Base-by-base conservation (phyloP, 2,113 vertebrate species). In the Sebastes schlegelii region DNA sequence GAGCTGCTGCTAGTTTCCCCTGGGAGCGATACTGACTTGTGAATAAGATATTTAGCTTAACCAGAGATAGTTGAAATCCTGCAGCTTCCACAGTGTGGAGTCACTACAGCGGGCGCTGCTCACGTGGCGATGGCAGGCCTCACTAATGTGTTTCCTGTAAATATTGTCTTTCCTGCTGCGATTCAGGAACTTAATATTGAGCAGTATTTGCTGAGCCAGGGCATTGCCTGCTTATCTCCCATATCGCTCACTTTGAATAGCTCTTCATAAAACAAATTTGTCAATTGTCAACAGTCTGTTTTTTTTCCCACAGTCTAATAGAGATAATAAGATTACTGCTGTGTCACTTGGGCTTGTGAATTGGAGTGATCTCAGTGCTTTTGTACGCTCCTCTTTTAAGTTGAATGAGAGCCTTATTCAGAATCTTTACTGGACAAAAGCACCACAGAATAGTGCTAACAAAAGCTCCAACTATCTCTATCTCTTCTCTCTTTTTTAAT, bases 121-220 rank as follows among this genome's bases (percentile, higher is more conserved):
- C 72, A 13, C 7, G 54, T 68, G 51, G 17, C 3, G 55, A 66
- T 17, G 52, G 67, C 62, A 60, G 51, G 17, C 23, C 40, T 43
- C 69, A 48, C 52, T 34, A 11, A 8, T 16, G 75, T 68, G 40
- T 85, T 82, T 84, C 49, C 57, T 72, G 68, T 65, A 76, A 79
- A 80, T 76, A 74, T 71, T 79, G 60, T 72, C 63, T 73, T 79
- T 67, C 42, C 43, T 26, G 64, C 62, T 64, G 23, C 4, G 21
- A 61, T 55, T 70, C 65, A 69, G 48, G 23, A 75, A 45, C 65
- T 52, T 62, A 55, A 34, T 72, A 77, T 26, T 63, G 23, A 63
- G 48, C 23, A 69, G 17, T 67, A 73, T 65, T 75, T 80, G 66
- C 75, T 83, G 67, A 81, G 19, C 4, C 63, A 40, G 55, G 64